A percentile compares a stretch with the other conserved stretches of the same genome.
Conservation (phyloP, 2,797 vertebrate genomes). For the Siniperca undulata region DNA sequence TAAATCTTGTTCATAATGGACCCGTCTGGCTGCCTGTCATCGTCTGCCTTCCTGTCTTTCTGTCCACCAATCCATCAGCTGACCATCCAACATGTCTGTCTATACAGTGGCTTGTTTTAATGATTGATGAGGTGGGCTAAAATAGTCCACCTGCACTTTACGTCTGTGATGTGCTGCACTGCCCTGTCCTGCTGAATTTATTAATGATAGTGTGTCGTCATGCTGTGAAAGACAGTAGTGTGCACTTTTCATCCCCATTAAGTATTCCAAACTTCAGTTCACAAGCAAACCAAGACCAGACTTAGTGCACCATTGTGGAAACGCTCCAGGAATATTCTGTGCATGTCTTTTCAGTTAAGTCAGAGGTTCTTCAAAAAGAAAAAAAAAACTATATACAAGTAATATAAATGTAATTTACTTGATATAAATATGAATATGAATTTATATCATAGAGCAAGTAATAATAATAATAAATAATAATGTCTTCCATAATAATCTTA, state of each 20-base stretch:
- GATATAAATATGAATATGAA: too few relatives aligned
- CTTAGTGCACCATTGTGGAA: too few relatives aligned
- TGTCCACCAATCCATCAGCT: slow-evolving; percentile 58
- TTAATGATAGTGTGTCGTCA: slow-evolving; percentile 48
- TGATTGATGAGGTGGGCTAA: slow-evolving; percentile 72
- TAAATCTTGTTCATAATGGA: slow-evolving; percentile 34
- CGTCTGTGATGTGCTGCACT: slow-evolving; percentile 36
- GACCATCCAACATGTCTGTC: slow-evolving; percentile 50
- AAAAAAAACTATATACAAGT: too few relatives aligned
- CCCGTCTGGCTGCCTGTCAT: slow-evolving; percentile 5
- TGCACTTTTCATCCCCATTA: slow-evolving; percentile 15
- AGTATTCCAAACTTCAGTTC: slow-evolving; percentile 16
- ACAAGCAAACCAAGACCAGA: background rate
- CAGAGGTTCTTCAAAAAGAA: background rate
- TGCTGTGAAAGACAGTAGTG: slow-evolving; percentile 22
- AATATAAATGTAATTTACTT: too few relatives aligned
- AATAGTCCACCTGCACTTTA: slow-evolving; percentile 69
- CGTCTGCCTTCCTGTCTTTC: slow-evolving; percentile 25
- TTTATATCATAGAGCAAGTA: too few relatives aligned
- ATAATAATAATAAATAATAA: too few relatives aligned
- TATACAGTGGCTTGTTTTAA: slow-evolving; percentile 60
- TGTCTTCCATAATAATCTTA: too few relatives aligned
- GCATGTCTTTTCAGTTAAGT: background rate
- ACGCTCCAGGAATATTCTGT: background rate
- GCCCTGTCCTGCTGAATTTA: slow-evolving; percentile 48